Evolutionary conservation across 2,888 invertebrate species (phyloP).

Genomic region (Cabera pusaria): DNA sequence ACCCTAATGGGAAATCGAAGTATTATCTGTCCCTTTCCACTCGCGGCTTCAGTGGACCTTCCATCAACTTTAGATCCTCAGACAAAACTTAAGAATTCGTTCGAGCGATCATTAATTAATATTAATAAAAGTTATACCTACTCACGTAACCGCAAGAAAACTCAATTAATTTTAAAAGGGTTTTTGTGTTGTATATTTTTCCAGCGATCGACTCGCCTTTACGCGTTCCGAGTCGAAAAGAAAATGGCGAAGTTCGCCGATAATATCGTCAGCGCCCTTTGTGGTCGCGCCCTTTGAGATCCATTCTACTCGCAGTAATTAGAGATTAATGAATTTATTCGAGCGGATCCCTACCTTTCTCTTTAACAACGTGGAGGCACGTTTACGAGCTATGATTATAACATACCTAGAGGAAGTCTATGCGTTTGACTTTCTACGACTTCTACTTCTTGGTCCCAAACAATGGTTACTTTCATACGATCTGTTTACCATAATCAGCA

Average conservation of each 20-base stretch:
- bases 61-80: slow-evolving; percentile 77
- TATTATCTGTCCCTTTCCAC: slow-evolving; percentile 66
- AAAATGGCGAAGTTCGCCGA: slow-evolving; percentile 64
- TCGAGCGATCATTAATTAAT: slow-evolving; percentile 82
- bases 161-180: slow-evolving; percentile 84
- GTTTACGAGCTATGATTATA: slow-evolving; percentile 24
- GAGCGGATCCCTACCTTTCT: slow-evolving; percentile 30
- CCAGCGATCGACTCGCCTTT: slow-evolving; percentile 54
- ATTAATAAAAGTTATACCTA: no score
- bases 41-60: slow-evolving; percentile 38
- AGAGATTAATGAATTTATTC: slow-evolving; percentile 70
- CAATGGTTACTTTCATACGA: no score
- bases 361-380: slow-evolving; percentile 11
- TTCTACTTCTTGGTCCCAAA: no score
- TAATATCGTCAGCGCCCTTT: slow-evolving; percentile 62
- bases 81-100: slow-evolving; percentile 81
- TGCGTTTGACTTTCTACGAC: no score
- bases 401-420: slow-evolving; percentile 22
- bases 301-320: slow-evolving; percentile 66
- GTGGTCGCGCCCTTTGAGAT: slow-evolving; percentile 61
- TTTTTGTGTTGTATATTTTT: slow-evolving; percentile 82
- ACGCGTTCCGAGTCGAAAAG: slow-evolving; percentile 53
- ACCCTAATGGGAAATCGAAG: slow-evolving; percentile 82
- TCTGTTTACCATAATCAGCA: no score
- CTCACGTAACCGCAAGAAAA: slow-evolving; percentile 81